Percentiles rank a stretch among this genome's conserved stretches.
Conservation (phyloP, 2,888 invertebrate species). For the Leptogaster cylindrica region DNA sequence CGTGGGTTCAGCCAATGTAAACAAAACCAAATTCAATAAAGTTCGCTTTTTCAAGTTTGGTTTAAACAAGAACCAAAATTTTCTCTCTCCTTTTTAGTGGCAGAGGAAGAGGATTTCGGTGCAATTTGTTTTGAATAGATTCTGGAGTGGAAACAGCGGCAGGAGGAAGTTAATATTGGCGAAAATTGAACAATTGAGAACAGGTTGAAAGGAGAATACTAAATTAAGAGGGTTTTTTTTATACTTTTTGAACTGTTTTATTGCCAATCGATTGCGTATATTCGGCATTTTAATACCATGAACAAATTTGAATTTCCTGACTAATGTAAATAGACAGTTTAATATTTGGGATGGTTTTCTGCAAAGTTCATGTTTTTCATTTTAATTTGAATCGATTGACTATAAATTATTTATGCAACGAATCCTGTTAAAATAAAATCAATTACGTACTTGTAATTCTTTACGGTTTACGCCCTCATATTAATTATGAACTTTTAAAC, state of each 20-base stretch:
- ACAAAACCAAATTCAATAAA: conserved; percentile 50
- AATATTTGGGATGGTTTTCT: too few relatives aligned
- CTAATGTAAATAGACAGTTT: too few relatives aligned
- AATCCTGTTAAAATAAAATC: not conserved
- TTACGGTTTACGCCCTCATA: too few relatives aligned
- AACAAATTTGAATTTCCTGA: conserved; percentile 13
- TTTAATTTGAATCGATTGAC: too few relatives aligned
- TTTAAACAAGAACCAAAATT: conserved; percentile 44
- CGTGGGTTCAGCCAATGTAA: conserved; percentile 46
- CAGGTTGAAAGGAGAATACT: conserved; percentile 39
- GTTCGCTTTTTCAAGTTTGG: conserved; percentile 49
- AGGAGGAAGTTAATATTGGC: conserved; percentile 28
- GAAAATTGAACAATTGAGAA: conserved; percentile 45
- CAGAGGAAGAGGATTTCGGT: conserved; percentile 19
- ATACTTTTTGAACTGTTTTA: not conserved
- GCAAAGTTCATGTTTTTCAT: too few relatives aligned
- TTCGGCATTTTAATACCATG: conserved; percentile 11
- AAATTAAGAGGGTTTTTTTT: conserved; percentile 30
- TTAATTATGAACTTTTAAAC: conserved; percentile 13
- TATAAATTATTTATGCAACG: too few relatives aligned
- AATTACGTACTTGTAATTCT: not conserved
- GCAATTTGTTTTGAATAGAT: conserved; percentile 28
- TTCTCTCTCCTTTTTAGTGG: conserved; percentile 37
- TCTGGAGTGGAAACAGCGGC: conserved; percentile 9
- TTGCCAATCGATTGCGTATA: conserved; percentile 12